A percentile compares a stretch with the other conserved stretches of the same genome.
These are phyloP conservation scores for Hybognathus amarus DNA, from an alignment of 2,797 vertebrate genomes.

Conservation along the genomic window DNA sequence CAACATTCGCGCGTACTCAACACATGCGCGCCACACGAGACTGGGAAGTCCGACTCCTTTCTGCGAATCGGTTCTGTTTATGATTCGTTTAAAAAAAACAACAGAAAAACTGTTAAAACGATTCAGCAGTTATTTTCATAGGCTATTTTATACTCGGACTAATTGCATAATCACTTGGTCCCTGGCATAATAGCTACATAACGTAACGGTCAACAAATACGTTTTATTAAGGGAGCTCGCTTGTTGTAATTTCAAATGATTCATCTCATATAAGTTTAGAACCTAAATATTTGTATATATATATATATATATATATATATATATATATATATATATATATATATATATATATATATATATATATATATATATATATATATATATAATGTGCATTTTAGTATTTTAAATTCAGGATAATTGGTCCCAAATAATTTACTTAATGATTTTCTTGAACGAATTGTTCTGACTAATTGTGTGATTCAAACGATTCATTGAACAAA, in stretches of 20 bases:
- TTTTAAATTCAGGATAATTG: background rate
- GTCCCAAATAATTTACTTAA: background rate
- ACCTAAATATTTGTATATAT: background rate
- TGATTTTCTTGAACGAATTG: background rate
- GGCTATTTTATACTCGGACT: background rate
- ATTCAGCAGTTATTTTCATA: background rate
- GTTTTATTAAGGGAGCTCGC: background rate
- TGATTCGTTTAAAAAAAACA: background rate
- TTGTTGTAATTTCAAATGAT: background rate
- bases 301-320: no score
- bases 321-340: background rate
- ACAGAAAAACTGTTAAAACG: no score
- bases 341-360: background rate
- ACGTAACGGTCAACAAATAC: no score
- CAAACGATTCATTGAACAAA: background rate
- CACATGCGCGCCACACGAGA: constrained; percentile 33
- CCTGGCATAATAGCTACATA: no score
- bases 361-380: background rate
- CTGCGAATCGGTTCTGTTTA: background rate
- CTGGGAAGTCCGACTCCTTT: background rate
- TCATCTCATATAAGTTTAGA: background rate
- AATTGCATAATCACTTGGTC: background rate
- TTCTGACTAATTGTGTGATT: background rate
- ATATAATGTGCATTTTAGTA: background rate
- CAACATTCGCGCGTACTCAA: background rate